Evolutionary conservation across 2,888 invertebrate species (phyloP).

Genomic region (Hemaris fuciformis): DNA sequence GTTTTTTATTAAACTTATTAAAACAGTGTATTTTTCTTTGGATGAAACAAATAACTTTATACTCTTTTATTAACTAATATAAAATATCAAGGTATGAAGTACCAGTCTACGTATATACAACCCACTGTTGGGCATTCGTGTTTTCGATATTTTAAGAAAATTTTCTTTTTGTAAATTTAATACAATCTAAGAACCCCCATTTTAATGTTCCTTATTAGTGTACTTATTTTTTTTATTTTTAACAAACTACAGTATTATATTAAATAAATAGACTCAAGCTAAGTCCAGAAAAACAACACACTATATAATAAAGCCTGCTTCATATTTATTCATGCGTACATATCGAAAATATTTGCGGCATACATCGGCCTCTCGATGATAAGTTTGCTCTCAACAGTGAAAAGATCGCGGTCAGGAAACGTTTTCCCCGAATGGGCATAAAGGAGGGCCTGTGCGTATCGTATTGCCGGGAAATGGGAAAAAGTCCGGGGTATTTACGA

Average conservation of each 20-base stretch:
- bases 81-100: no score
- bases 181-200: no score
- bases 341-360: background rate
- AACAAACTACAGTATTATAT: no score
- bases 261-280: background rate
- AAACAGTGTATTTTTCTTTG: no score
- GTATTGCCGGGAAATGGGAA: constrained; percentile 33
- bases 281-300: background rate
- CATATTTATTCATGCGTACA: background rate
- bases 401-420: constrained; percentile 42
- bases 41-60: no score
- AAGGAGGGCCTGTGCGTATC: constrained; percentile 27
- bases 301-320: background rate
- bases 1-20: background rate
- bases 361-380: constrained; percentile 20
- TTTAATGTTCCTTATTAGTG: no score
- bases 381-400: constrained; percentile 29
- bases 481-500: constrained; percentile 34
- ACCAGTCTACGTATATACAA: no score
- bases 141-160: no score
- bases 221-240: no score
- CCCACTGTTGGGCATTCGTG: no score
- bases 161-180: no score
- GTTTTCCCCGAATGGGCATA: constrained; percentile 30
- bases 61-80: no score